A percentile compares a stretch with the other conserved stretches of the same genome.
These are phyloP conservation scores for Actinia equina DNA, from an alignment of 64 coral and sea anemone species.

Conservation along the genomic window DNA sequence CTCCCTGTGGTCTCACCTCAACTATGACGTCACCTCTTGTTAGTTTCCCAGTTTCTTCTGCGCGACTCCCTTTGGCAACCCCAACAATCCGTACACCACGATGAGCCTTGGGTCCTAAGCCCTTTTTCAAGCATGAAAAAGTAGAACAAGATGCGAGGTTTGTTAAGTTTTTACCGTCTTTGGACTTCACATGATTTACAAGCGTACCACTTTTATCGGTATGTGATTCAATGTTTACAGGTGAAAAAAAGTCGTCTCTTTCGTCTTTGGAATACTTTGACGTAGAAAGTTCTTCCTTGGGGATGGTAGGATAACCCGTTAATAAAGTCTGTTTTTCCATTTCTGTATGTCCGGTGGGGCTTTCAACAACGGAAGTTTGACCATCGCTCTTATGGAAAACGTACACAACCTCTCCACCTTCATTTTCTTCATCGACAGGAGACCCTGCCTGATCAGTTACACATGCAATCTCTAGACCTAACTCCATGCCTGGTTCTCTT, in stretches of 20 bases:
- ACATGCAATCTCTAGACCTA: slow-evolving; percentile 74
- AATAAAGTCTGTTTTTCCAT: not conserved
- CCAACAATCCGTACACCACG: slow-evolving; percentile 82
- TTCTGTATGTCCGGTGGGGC: not conserved
- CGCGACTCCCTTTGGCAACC: slow-evolving; percentile 60
- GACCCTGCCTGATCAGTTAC: slow-evolving; percentile 51
- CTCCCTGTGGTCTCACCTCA: slow-evolving; percentile 44
- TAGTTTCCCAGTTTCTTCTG: slow-evolving; percentile 32
- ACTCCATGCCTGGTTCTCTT: slow-evolving; percentile 30
- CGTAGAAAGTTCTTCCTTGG: not conserved
- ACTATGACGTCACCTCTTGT: slow-evolving; percentile 73
- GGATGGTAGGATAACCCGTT: not conserved
- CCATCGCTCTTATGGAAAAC: slow-evolving; percentile 66
- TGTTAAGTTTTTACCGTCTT: not conserved
- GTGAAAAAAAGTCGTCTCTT: not conserved
- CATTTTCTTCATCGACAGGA: slow-evolving; percentile 9
- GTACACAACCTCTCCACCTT: slow-evolving; percentile 61
- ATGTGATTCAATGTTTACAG: not conserved
- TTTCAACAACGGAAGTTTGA: slow-evolving; percentile 43
- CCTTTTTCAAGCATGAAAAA: slow-evolving; percentile 60
- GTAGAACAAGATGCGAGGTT: slow-evolving; percentile 34
- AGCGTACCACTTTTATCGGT: not conserved
- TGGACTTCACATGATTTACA: not conserved
- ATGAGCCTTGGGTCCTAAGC: slow-evolving; percentile 36
- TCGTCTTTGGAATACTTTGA: not conserved